These are phyloP conservation scores for Cristatella mucedo DNA, from an alignment of 2,888 invertebrate species.

Conservation along the genomic window DNA sequence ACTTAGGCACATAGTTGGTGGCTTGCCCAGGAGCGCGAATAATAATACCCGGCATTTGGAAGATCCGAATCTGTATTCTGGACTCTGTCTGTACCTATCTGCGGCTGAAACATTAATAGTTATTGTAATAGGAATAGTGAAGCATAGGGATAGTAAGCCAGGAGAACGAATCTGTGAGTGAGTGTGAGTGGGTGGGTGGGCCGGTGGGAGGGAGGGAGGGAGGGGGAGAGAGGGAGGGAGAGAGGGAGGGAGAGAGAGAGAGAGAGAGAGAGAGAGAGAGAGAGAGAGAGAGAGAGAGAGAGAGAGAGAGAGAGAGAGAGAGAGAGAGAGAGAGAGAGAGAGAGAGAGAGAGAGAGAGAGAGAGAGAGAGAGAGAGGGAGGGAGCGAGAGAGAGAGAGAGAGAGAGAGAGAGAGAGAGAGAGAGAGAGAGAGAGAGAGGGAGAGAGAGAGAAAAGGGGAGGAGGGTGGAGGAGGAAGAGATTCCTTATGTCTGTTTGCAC, in stretches of 20 bases:
- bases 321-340: slow-evolving; percentile 8
- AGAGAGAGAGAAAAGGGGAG: slow-evolving; percentile 7
- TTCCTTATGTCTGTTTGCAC: too few species aligned
- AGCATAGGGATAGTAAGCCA: too few species aligned
- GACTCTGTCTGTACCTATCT: too few species aligned
- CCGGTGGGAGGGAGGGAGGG: background rate
- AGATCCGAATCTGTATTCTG: too few species aligned
- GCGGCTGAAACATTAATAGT: too few species aligned
- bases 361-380: slow-evolving; percentile 1
- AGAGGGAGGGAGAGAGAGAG: background rate
- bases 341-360: slow-evolving; percentile 4
- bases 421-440: slow-evolving; percentile 7
- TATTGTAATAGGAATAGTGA: too few species aligned
- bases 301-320: background rate
- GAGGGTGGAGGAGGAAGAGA: background rate
- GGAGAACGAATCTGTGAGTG: too few species aligned
- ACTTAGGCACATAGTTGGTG: too few species aligned
- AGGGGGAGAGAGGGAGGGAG: background rate
- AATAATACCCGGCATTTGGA: too few species aligned
- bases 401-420: slow-evolving; percentile 7
- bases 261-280: background rate
- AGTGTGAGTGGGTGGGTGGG: background rate
- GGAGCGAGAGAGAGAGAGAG: slow-evolving; percentile 7
- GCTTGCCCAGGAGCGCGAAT: too few species aligned
- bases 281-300: background rate